Evolutionary conservation across 1,140 invertebrate genomes (phyloP).

Genomic region (Hormaphis cornu): DNA sequence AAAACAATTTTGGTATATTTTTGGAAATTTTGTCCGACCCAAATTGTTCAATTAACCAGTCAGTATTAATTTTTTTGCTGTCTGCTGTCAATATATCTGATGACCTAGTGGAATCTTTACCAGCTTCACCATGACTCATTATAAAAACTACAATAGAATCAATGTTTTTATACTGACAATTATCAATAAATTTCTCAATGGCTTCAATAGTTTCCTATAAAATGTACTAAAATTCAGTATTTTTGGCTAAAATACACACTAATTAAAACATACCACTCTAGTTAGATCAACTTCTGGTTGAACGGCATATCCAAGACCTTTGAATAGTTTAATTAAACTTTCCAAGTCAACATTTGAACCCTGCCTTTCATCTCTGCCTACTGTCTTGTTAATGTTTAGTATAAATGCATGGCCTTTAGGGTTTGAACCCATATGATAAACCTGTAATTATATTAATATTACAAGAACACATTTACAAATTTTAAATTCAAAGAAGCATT

Average conservation of each 20-base stretch:
- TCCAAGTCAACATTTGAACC: slow-evolving; percentile 28
- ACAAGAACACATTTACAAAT: not conserved
- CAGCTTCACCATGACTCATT: slow-evolving; percentile 32
- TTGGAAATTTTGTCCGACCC: not conserved
- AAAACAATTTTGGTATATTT: slow-evolving; percentile 33
- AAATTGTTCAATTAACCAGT: slow-evolving; percentile 31
- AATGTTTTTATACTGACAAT: not conserved
- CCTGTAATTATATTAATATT: slow-evolving; percentile 17
- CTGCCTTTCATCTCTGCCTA: not conserved
- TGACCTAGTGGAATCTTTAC: not conserved
- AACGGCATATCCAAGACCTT: slow-evolving; percentile 28
- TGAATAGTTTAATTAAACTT: slow-evolving; percentile 21
- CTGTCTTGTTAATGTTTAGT: slow-evolving; percentile 27
- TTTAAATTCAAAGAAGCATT: not conserved
- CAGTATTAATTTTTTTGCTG: not conserved
- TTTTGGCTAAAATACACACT: too few relatives aligned
- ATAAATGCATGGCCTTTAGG: slow-evolving; percentile 33
- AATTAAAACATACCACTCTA: not conserved
- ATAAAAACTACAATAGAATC: slow-evolving; percentile 32
- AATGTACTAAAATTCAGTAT: too few relatives aligned
- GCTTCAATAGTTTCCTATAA: slow-evolving; percentile 20
- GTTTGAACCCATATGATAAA: slow-evolving; percentile 32
- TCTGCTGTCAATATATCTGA: slow-evolving; percentile 19
- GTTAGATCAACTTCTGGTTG: not conserved
- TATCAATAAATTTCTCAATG: slow-evolving; percentile 1